Conservation (phyloP, 2,888 invertebrate species). For the Antheraea yamamai region DNA sequence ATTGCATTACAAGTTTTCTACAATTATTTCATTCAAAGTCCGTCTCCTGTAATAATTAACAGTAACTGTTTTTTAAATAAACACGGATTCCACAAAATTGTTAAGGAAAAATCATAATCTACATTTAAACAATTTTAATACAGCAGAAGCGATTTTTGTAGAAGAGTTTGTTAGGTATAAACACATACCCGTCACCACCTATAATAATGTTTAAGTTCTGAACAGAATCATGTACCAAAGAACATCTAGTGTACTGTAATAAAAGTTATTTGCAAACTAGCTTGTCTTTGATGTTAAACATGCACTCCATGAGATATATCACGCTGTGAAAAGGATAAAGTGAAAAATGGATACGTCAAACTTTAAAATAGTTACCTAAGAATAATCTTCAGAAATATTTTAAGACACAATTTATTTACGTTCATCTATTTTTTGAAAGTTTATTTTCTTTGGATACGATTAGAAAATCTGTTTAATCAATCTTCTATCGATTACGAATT, state of each 20-base stretch:
- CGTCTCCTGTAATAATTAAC: too few relatives aligned
- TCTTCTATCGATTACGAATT: neutral
- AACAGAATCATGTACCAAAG: slow-evolving; percentile 5
- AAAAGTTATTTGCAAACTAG: slow-evolving; percentile 13
- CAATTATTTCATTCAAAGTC: too few relatives aligned
- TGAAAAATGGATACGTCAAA: slow-evolving; percentile 9
- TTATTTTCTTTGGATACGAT: slow-evolving; percentile 15
- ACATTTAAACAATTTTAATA: neutral
- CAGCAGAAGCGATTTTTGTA: neutral
- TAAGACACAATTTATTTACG: slow-evolving; percentile 17
- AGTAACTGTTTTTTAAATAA: too few relatives aligned
- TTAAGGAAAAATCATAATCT: neutral
- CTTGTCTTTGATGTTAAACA: slow-evolving; percentile 14
- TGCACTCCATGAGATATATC: slow-evolving; percentile 10
- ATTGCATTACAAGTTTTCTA: too few relatives aligned
- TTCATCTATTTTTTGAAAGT: slow-evolving; percentile 15
- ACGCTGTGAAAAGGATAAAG: slow-evolving; percentile 15
- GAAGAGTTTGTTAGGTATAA: neutral
- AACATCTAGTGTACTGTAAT: slow-evolving; percentile 3
- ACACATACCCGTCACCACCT: neutral
- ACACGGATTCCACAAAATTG: neutral
- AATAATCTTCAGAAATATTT: slow-evolving; percentile 17
- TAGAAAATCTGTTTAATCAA: slow-evolving; percentile 13
- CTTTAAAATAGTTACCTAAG: slow-evolving; percentile 14
- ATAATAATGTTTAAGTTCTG: slow-evolving; percentile 1